Evolutionary conservation across 2,113 vertebrate genomes (phyloP), one percentile per base, ranked within the genome.

Genomic region (Perca schrenkii): DNA sequence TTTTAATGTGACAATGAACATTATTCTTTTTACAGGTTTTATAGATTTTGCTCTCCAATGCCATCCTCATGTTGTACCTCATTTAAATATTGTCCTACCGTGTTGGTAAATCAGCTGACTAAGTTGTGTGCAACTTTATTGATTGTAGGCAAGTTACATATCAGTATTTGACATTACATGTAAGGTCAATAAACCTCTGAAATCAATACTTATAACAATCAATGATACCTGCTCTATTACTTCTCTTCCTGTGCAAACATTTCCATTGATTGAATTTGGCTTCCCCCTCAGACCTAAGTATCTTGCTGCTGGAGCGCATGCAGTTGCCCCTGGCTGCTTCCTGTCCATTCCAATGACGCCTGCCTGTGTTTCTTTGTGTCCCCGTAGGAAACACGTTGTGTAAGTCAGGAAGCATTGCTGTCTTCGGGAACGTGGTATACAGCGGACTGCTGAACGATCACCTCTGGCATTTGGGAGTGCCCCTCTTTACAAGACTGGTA

Each of bases 401-500:
- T 91, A 94, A 94, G 91, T 91, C 93, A 87, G 94, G 94, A 94
- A 94, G 91, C 88, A 89, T 95, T 56, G 92, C 92, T 61, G 93
- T 95, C 89, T 94, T 95, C 68, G 94, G 93, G 90, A 94, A 94
- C 94, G 94, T 95, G 90, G 92, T 93, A 57, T 92, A 92, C 91
- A 84, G 91, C 84, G 93, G 93, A 31, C 89, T 94, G 91, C 91
- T 94, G 89, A 93, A 89, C 89, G 92, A 95, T 71, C 93, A 93
- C 91, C 92, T 94, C 80, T 94, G 93, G 92, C 90, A 94, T 93
- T 83, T 94, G 82, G 94, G 94, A 91, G 93, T 93, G 80, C 94
- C 94, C 86, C 93, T 94, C 91, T 95, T 94, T 82, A 94, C 91
- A 61, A 94, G 93, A 94, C 92, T 93, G 94, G 94, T 94, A 90